Percentiles rank a stretch among this genome's conserved stretches.
Conservation (phyloP, 2,888 invertebrate genomes). For the Eucera pruinosa region DNA sequence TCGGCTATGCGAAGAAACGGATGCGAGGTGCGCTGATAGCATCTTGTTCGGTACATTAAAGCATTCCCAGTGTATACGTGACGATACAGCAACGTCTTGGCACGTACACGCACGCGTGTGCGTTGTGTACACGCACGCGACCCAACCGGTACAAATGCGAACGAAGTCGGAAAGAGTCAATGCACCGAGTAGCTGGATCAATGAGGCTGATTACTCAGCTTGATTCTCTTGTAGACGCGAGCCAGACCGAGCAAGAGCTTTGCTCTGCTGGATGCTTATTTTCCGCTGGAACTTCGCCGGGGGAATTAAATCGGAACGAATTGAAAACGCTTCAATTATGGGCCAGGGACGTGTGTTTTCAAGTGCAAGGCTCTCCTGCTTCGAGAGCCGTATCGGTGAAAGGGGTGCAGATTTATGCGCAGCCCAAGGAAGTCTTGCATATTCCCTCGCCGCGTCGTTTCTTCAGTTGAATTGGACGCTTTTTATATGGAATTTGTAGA, state of each 20-base stretch:
- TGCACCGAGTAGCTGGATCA: conserved; percentile 70
- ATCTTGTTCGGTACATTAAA: conserved; percentile 53
- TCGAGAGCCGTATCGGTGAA: conserved; percentile 1
- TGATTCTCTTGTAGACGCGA: conserved; percentile 65
- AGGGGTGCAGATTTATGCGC: not conserved
- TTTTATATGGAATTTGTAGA: not conserved
- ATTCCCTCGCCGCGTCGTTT: too few relatives aligned
- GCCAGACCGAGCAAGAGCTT: conserved; percentile 53
- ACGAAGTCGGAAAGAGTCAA: conserved; percentile 61
- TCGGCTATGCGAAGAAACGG: conserved; percentile 14
- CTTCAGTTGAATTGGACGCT: not conserved
- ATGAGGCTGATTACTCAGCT: conserved; percentile 71
- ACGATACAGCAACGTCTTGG: conserved; percentile 34
- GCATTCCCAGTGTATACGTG: conserved; percentile 15
- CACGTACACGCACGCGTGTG: not conserved
- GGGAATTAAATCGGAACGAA: conserved; percentile 59
- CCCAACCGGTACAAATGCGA: conserved; percentile 6
- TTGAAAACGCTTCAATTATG: conserved; percentile 64
- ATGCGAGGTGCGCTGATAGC: conserved; percentile 18
- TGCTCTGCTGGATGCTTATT: conserved; percentile 42
- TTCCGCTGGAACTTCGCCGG: conserved; percentile 44
- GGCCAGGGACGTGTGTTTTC: conserved; percentile 29
- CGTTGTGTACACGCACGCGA: conserved; percentile 13
- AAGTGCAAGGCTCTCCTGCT: conserved; percentile 34
- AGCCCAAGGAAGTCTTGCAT: not conserved